Base-by-base conservation (phyloP, 37 sponge, comb jelly and placozoan species). In the Halisarca cf. caerulea region DNA sequence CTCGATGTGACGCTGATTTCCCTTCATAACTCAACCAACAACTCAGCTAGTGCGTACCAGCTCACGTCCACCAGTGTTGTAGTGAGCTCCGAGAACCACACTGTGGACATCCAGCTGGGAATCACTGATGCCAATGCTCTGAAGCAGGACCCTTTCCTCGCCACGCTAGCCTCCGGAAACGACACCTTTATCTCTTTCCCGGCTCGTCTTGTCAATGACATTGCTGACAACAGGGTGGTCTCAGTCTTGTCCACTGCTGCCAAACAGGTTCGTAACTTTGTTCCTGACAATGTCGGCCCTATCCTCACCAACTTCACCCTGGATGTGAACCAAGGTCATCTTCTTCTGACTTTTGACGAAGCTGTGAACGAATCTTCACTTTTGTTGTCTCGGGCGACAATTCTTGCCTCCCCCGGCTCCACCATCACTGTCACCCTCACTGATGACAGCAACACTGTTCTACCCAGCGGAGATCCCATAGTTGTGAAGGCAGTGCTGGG, bases 321-420 rank as follows among this genome's bases (percentile, higher is more conserved):
- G 6, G 89, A 94, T 78, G 86, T 87, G 32, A 86, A 84, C 28
- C 66, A 45, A 24, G 79, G 82, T 3, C 45, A 38, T 15, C 70
- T 96, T 9, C 54, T 36, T 0, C 73, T 96, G 54, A 87, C 86
- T 20, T 96, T 94, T 85, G 61, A 75, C 80, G 97, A 96, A 55
- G 86, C 90, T 20, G 90, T 92, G 0, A 71, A 87, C 73, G 86
- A 89, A 25, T 77, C 88, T 23, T 60, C 88, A n/a, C 87, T 82
- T 79, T 80, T 77, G 4, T 70, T 95, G 27, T 89, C 91, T 41
- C 78, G 78, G 62, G 37, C 73, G 11, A 60, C 73, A 66, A 39
- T 81, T 77, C 61, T 59, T 23, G 3, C 15, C 11, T 39, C 42
- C 41, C 54, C 80, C 1, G 35, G 68, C 14, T 72, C 47, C 0